phyloP scores from a whole-genome alignment of 2,113 vertebrate species.

The Chamaetylas fuelleborni region DNA sequence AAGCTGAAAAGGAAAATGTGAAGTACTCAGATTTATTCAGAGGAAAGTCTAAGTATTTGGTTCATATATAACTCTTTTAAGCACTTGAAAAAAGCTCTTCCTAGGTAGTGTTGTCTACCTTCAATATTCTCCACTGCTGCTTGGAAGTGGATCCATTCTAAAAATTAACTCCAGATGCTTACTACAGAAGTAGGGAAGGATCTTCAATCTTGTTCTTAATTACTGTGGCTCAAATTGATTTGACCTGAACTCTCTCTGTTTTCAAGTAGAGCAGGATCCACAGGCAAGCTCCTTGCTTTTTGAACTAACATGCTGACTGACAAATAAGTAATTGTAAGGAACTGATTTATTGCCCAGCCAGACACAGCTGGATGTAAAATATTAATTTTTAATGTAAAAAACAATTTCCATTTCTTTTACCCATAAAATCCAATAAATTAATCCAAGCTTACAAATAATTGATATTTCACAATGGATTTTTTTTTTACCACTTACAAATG shows the following conservation, averaged over 20 bases:
- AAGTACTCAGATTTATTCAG: background rate
- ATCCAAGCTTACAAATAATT: conserved; percentile 55
- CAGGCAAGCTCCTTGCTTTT: conserved; percentile 61
- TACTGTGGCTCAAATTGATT: conserved; percentile 67
- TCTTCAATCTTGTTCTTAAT: conserved; percentile 71
- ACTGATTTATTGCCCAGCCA: conserved; percentile 60
- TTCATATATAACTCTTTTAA: background rate
- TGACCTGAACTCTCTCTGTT: conserved; percentile 63
- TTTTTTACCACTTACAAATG: conserved; percentile 5
- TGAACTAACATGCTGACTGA: conserved; percentile 68
- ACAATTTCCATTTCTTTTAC: conserved; percentile 65
- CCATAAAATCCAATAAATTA: conserved; percentile 62
- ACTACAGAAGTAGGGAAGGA: conserved; percentile 20
- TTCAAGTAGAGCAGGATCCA: conserved; percentile 56
- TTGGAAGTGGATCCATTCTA: background rate
- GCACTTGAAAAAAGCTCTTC: background rate
- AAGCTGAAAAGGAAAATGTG: background rate
- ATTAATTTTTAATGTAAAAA: conserved; percentile 71
- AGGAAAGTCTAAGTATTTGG: background rate
- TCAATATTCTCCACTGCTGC: background rate
- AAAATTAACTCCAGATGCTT: conserved; percentile 40
- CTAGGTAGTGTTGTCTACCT: background rate
- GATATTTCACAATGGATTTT: conserved; percentile 13
- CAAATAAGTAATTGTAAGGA: conserved; percentile 70
- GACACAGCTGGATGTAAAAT: conserved; percentile 64